Evolutionary conservation across 2,797 vertebrate genomes (phyloP).

Genomic region (Clarias laeviceps): DNA sequence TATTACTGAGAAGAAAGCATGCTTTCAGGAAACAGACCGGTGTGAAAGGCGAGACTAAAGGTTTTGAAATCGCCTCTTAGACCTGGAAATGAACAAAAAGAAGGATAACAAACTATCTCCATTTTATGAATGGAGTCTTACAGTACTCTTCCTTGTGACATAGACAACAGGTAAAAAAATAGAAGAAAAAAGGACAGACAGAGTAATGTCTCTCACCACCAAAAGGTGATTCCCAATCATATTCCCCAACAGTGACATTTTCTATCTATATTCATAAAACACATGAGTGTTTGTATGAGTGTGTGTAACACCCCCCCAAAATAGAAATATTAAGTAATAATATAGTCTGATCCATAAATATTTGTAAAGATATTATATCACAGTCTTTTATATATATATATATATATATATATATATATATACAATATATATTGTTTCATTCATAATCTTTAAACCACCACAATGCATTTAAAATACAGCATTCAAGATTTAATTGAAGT

Average conservation of each 20-base stretch:
- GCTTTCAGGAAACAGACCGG: constrained; percentile 9
- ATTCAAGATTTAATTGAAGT: too few relatives aligned
- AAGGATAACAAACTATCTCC: constrained; percentile 31
- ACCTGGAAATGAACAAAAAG: constrained; percentile 31
- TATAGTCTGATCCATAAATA: too few relatives aligned
- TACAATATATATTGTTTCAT: too few relatives aligned
- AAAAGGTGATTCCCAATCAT: neutral
- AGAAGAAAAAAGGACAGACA: constrained; percentile 1
- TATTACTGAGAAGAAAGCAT: neutral
- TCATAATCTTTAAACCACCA: too few relatives aligned
- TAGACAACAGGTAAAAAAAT: neutral
- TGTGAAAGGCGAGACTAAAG: constrained; percentile 7
- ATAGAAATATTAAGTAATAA: constrained; percentile 8
- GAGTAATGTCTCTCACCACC: neutral
- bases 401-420: too few relatives aligned
- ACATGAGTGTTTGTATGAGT: neutral
- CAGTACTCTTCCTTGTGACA: constrained; percentile 14
- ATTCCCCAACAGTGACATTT: constrained; percentile 13
- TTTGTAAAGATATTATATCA: too few relatives aligned
- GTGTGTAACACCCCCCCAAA: constrained; percentile 5
- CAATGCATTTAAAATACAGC: too few relatives aligned
- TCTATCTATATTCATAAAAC: neutral
- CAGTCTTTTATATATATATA: too few relatives aligned
- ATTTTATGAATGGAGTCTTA: constrained; percentile 35
- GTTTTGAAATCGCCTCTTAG: constrained; percentile 27